phyloP scores from a whole-genome alignment of 2,113 vertebrate genomes.

The Fulica atra region DNA sequence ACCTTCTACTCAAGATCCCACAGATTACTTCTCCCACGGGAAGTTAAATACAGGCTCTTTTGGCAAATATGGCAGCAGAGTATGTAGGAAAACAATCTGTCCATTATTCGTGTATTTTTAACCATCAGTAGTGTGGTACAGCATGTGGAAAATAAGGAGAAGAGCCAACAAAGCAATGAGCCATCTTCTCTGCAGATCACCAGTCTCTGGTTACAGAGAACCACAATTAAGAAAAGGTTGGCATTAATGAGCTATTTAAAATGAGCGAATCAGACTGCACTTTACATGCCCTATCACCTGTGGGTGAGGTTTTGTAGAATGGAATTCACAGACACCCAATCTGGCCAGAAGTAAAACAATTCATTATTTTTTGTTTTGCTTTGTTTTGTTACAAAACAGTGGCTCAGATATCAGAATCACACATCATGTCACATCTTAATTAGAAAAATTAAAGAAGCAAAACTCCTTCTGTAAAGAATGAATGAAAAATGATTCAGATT shows the following conservation, averaged over 20 bases:
- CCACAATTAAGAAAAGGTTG: background rate
- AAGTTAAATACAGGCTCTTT: background rate
- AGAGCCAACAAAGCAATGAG: background rate
- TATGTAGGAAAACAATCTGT: background rate
- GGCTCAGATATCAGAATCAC: background rate
- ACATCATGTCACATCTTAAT: background rate
- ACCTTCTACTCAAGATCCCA: background rate
- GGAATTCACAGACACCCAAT: background rate
- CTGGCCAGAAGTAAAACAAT: background rate
- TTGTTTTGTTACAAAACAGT: background rate
- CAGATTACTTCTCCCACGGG: background rate
- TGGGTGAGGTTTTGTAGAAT: background rate
- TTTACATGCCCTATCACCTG: background rate
- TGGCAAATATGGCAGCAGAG: background rate
- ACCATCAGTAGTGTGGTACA: background rate
- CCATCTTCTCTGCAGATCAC: background rate
- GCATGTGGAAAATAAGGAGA: background rate
- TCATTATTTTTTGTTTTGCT: background rate
- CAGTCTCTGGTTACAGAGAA: background rate
- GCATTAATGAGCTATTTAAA: conserved; percentile 6
- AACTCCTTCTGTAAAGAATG: background rate
- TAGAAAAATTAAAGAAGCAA: background rate
- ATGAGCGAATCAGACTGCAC: background rate
- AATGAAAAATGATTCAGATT: background rate
- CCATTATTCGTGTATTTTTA: background rate